phyloP scores from a whole-genome alignment of 1,140 invertebrate genomes.

The Hypsibius dujardini region DNA sequence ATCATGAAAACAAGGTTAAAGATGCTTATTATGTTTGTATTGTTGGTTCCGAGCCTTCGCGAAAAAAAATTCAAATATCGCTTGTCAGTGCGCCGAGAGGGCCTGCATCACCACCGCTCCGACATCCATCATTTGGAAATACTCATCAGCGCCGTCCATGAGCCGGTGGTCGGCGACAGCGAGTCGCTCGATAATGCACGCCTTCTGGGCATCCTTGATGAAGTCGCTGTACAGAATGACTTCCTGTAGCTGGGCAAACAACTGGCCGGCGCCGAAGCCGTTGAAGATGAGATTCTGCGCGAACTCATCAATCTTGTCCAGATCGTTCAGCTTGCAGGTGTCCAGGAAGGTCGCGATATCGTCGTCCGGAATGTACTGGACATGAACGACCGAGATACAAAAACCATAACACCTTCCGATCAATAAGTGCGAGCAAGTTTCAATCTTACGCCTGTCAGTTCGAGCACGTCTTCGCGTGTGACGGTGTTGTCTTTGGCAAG shows the following conservation, averaged over 20 bases:
- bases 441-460: slow-evolving; percentile 58
- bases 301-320: slow-evolving; percentile 46
- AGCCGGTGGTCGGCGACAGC: slow-evolving; percentile 51
- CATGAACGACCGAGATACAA: no score
- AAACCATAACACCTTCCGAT: no score
- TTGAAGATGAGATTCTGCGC: slow-evolving; percentile 17
- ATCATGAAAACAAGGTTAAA: no score
- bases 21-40: no score
- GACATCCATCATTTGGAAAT: slow-evolving; percentile 72
- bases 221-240: slow-evolving; percentile 50
- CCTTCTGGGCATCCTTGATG: slow-evolving; percentile 38
- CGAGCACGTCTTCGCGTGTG: slow-evolving; percentile 47
- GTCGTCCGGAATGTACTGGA: slow-evolving; percentile 45
- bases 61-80: no score
- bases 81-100: no score
- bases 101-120: slow-evolving; percentile 50
- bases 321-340: slow-evolving; percentile 46
- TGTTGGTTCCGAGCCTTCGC: no score
- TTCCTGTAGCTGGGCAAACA: slow-evolving; percentile 52
- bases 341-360: slow-evolving; percentile 46
- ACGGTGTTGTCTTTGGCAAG: slow-evolving; percentile 42
- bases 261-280: slow-evolving; percentile 35
- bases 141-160: slow-evolving; percentile 78
- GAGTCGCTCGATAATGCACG: slow-evolving; percentile 31
- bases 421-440: no score